Base-by-base conservation (phyloP, 2,888 invertebrate genomes). In the Stramonita haemastoma region DNA sequence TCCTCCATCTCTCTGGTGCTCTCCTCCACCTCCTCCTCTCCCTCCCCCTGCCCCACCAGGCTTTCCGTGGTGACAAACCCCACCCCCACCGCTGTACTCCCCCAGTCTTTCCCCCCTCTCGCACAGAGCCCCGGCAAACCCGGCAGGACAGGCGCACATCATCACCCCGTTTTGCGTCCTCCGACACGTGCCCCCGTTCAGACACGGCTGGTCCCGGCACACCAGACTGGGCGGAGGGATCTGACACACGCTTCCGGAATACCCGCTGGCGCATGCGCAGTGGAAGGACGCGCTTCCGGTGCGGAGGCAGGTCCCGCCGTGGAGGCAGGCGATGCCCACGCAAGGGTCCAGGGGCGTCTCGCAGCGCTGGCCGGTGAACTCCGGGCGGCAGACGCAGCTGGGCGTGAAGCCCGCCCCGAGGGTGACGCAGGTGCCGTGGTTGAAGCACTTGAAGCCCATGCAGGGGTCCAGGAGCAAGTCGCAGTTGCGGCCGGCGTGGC, bases 341-440 rank as follows among this genome's bases (percentile, higher is more conserved):
- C 93, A 93, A 11, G 92, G 93, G 87, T 93, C 91, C 15, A 89
- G 26, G 6, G 91, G 89, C 13, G 91, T 90, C 90, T 94, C 93
- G 90, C 94, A 94, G 15, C 89, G 90, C 89, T 92, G 90, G 17
- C 94, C 94, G 32, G 89, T 90, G 90, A 90, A 93, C 22, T 92
- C 92, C 8, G 87, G 81, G 17, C 56, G 89, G 79, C 94, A 94
- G 57, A 88, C 81, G 70, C 94, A 94, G 34, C 85, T 89, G 11
- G 92, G 92, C 17, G 90, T 90, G 34, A 89, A 90, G 32, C 88
- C 90, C 0, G 89, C 90, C 2, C 83, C 81, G n/a, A 85, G 86
- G 15, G 89, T 91, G 13, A 86, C 86, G 88, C 94, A 94, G 19
- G 87, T 90, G 32, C 93, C 93, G 85, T 92, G 92, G 89, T 93